These are phyloP conservation scores for Enteromius argenteus DNA, from an alignment of 2,797 vertebrate genomes.

Conservation along the genomic window DNA sequence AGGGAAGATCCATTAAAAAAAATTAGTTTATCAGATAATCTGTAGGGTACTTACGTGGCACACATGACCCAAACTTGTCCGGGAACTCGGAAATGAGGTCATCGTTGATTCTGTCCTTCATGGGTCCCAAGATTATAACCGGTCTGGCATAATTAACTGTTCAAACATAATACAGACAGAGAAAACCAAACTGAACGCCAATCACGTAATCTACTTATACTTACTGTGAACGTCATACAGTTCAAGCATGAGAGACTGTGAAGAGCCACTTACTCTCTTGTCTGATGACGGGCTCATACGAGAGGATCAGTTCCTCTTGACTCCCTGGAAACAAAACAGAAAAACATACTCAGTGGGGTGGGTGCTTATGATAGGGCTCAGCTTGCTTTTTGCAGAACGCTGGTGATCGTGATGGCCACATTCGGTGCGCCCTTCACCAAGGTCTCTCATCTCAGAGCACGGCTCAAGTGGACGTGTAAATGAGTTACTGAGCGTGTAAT, in stretches of 20 bases:
- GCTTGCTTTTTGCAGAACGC: conserved; percentile 9
- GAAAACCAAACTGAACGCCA: not conserved
- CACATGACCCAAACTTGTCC: conserved; percentile 97
- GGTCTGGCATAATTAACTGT: conserved; percentile 95
- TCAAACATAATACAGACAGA: conserved; percentile 40
- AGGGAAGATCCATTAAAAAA: not conserved
- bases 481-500: conserved; percentile 52
- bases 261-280: conserved; percentile 91
- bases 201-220: conserved; percentile 4
- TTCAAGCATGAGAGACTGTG: not conserved
- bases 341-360: conserved; percentile 54
- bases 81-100: conserved; percentile 98
- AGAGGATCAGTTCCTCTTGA: conserved; percentile 94
- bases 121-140: conserved; percentile 95
- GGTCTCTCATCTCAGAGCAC: conserved; percentile 30
- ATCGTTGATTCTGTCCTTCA: conserved; percentile 98
- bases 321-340: conserved; percentile 84
- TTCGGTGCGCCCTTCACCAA: conserved; percentile 26
- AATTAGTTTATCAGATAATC: conserved; percentile 19
- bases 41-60: conserved; percentile 89
- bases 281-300: conserved; percentile 93
- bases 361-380: conserved; percentile 11
- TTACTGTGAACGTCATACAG: not conserved
- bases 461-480: conserved; percentile 45
- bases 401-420: not conserved